Conservation (phyloP, 2,113 vertebrate genomes). For the Pelmatolapia mariae region DNA sequence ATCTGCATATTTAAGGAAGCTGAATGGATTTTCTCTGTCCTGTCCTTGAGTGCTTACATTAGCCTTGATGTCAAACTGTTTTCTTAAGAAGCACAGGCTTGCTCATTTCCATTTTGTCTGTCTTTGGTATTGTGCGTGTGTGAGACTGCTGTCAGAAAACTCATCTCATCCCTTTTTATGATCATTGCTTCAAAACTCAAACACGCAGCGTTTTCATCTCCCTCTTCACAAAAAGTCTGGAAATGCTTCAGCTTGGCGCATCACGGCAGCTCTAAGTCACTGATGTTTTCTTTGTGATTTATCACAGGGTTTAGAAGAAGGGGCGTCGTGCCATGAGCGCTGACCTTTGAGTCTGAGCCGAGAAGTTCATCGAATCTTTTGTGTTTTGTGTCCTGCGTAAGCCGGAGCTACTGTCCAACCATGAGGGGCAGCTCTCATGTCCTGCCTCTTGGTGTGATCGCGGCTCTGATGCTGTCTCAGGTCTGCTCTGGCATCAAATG, state of each 20-base stretch:
- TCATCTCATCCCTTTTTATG: neutral
- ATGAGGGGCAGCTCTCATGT: slow-evolving; percentile 69
- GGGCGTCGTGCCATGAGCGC: slow-evolving; percentile 50
- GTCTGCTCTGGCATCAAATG: slow-evolving; percentile 92
- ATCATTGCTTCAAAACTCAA: neutral
- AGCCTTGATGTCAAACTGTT: neutral
- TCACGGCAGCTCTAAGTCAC: neutral
- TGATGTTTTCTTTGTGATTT: neutral
- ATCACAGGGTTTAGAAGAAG: slow-evolving; percentile 25
- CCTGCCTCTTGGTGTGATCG: slow-evolving; percentile 77
- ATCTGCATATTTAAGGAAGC: neutral
- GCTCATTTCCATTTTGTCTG: neutral
- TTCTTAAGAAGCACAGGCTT: neutral
- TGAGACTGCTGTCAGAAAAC: neutral
- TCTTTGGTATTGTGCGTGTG: neutral
- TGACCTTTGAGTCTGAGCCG: slow-evolving; percentile 44
- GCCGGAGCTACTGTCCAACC: slow-evolving; percentile 39
- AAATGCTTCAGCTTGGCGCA: neutral
- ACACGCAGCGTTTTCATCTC: neutral
- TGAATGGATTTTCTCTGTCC: neutral
- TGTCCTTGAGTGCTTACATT: neutral
- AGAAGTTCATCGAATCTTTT: slow-evolving; percentile 23
- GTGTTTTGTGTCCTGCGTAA: slow-evolving; percentile 19
- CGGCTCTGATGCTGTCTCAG: slow-evolving; percentile 81
- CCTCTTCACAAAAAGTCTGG: neutral